Evolutionary conservation across 2,113 vertebrate genomes (phyloP).

Genomic region (Myotis yumanensis): DNA sequence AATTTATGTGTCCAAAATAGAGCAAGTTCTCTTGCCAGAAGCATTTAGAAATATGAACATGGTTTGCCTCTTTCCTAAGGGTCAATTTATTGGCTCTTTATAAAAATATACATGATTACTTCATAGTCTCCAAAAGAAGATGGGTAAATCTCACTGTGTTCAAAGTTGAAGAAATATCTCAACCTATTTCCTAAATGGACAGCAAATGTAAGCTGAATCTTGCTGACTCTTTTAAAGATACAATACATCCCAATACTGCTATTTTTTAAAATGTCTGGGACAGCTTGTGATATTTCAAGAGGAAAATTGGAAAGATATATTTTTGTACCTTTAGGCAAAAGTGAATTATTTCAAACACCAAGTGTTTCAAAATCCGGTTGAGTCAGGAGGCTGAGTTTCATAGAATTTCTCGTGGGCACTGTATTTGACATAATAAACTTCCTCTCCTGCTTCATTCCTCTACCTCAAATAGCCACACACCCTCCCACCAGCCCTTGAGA

Average conservation of each 20-base stretch:
- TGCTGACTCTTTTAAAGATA: slow-evolving; percentile 46
- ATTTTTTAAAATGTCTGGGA: slow-evolving; percentile 52
- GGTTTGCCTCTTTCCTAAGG: background rate
- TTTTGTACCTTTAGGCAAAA: slow-evolving; percentile 66
- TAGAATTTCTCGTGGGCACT: slow-evolving; percentile 35
- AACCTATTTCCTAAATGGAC: slow-evolving; percentile 59
- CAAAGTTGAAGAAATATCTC: slow-evolving; percentile 35
- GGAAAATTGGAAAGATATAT: slow-evolving; percentile 53
- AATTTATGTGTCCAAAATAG: slow-evolving; percentile 2
- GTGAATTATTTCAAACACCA: slow-evolving; percentile 65
- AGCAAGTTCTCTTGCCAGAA: background rate
- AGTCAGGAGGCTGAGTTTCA: slow-evolving; percentile 27
- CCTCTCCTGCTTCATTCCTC: slow-evolving; percentile 12
- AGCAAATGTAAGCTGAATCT: slow-evolving; percentile 50
- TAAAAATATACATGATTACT: slow-evolving; percentile 39
- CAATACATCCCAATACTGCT: slow-evolving; percentile 49
- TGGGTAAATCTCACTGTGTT: slow-evolving; percentile 14
- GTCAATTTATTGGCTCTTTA: slow-evolving; percentile 38
- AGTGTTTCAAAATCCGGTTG: slow-evolving; percentile 58
- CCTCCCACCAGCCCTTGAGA: slow-evolving; percentile 59
- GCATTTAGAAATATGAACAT: slow-evolving; percentile 30
- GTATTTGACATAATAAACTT: slow-evolving; percentile 62
- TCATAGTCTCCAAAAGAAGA: slow-evolving; percentile 29
- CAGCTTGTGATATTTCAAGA: slow-evolving; percentile 70
- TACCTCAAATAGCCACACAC: slow-evolving; percentile 27